These are phyloP conservation scores for Acomys russatus DNA, from an alignment of 2,797 vertebrate genomes.

Conservation along the genomic window DNA sequence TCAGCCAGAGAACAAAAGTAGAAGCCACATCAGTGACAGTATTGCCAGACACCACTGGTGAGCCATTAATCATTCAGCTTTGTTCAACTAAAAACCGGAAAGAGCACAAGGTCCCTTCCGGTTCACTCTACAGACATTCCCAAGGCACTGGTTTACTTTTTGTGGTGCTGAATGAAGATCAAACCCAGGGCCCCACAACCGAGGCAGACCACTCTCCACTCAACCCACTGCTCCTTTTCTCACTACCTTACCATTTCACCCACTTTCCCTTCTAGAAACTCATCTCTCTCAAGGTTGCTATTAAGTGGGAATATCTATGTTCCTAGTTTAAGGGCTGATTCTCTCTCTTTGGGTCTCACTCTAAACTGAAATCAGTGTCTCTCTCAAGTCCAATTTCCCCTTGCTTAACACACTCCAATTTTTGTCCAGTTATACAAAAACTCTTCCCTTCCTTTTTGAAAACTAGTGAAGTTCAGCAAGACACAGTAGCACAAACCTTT, in stretches of 20 bases:
- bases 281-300: neutral
- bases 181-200: neutral
- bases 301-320: neutral
- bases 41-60: neutral
- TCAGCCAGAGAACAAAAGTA: constrained; percentile 31
- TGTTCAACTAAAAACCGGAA: constrained; percentile 13
- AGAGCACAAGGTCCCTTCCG: constrained; percentile 17
- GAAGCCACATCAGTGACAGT: neutral
- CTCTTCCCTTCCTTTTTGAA: constrained; percentile 48
- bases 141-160: neutral
- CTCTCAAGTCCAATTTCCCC: constrained; percentile 17
- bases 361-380: constrained; percentile 27
- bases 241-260: neutral
- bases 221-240: neutral
- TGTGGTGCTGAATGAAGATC: neutral
- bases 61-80: constrained; percentile 46
- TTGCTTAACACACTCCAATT: constrained; percentile 46
- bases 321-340: neutral
- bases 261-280: constrained; percentile 22
- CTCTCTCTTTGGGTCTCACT: constrained; percentile 27
- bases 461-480: constrained; percentile 12
- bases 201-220: neutral
- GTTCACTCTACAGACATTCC: constrained; percentile 1
- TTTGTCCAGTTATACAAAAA: constrained; percentile 55
- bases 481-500: neutral